Conservation (phyloP, 1,140 invertebrate species). For the Carcinoscorpius rotundicauda region DNA sequence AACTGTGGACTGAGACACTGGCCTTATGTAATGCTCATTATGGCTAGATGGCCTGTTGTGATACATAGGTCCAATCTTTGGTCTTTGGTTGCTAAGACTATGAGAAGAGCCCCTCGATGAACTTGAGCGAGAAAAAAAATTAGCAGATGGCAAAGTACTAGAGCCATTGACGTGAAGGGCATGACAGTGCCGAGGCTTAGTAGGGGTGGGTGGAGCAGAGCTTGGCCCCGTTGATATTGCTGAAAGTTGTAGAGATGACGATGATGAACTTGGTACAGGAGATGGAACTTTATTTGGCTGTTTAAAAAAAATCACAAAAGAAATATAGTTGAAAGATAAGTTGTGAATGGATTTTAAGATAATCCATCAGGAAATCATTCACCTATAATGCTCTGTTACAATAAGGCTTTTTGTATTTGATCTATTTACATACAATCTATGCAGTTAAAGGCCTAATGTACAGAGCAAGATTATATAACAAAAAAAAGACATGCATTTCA, state of each 20-base stretch:
- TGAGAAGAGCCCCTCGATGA: neutral
- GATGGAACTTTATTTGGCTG: neutral
- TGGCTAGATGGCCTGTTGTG: neutral
- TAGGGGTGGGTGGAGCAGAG: conserved; percentile 19
- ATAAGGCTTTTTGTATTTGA: no score
- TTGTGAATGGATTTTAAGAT: no score
- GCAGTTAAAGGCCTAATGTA: no score
- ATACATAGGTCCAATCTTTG: neutral
- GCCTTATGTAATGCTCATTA: neutral
- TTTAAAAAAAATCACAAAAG: no score
- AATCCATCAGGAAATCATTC: no score
- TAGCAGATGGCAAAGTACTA: neutral
- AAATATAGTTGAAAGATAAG: no score
- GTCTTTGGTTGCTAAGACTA: neutral
- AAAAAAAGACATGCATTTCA: no score
- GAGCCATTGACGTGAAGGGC: neutral
- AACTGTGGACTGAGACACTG: neutral
- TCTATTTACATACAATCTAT: no score
- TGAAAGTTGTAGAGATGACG: neutral
- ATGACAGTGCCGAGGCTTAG: conserved; percentile 9
- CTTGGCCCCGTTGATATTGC: conserved; percentile 13
- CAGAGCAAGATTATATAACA: no score
- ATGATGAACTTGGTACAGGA: neutral
- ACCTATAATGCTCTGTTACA: no score
- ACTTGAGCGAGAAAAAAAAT: no score